phyloP scores from a whole-genome alignment of 2,888 invertebrate species.

The Pseudoips prasinana region DNA sequence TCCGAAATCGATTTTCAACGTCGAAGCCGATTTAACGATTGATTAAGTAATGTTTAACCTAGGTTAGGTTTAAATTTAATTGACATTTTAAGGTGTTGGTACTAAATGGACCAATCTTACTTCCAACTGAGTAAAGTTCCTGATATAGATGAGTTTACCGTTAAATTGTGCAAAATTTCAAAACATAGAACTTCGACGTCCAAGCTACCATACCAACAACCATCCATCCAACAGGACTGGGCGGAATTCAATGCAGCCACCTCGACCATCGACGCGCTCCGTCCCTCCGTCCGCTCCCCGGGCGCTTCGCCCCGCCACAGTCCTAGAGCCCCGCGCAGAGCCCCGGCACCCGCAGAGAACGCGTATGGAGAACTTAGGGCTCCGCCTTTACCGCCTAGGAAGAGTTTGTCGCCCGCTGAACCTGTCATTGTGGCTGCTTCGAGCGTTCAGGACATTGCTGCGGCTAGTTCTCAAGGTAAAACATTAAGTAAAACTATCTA shows the following conservation, averaged over 20 bases:
- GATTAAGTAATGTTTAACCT: too few relatives aligned
- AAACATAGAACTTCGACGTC: too few relatives aligned
- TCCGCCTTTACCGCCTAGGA: constrained; percentile 81
- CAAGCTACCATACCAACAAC: too few relatives aligned
- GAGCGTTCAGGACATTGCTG: constrained; percentile 69
- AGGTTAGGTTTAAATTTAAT: too few relatives aligned
- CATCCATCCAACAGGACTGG: constrained; percentile 73
- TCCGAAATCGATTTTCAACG: too few relatives aligned
- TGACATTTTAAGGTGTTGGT: too few relatives aligned
- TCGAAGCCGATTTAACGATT: too few relatives aligned
- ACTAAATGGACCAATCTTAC: too few relatives aligned
- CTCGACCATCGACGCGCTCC: constrained; percentile 81
- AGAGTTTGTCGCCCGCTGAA: constrained; percentile 76
- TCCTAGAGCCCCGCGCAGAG: constrained; percentile 54
- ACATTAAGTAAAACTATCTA: not conserved
- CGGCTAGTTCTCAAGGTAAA: constrained; percentile 51
- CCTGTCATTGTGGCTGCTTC: constrained; percentile 55
- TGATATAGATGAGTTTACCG: too few relatives aligned
- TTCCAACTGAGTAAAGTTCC: too few relatives aligned
- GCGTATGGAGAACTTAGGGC: constrained; percentile 70
- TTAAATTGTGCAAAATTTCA: too few relatives aligned
- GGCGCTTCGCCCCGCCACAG: constrained; percentile 81
- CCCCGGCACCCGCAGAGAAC: constrained; percentile 54
- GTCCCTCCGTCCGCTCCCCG: constrained; percentile 76
- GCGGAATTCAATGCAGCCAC: constrained; percentile 85